A percentile compares a stretch with the other conserved stretches of the same genome.
Evolutionary conservation across 64 coral and sea anemone species (phyloP).

Genomic region (Actinia tenebrosa): DNA sequence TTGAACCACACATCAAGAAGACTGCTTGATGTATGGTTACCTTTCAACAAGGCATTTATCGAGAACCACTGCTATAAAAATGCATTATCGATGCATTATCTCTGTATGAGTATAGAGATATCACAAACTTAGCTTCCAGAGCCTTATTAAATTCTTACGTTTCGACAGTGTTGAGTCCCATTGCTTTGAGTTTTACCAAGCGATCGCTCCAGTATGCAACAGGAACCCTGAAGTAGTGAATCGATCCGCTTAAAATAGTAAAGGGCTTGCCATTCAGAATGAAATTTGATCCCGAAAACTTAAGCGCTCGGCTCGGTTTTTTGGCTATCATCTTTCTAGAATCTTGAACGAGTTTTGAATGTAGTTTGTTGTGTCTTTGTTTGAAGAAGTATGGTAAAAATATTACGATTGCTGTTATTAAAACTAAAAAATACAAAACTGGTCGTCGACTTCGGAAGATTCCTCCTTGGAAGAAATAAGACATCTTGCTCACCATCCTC

Average conservation of each 20-base stretch:
- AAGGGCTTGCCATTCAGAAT: slow-evolving; percentile 37
- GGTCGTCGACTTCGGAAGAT: not conserved
- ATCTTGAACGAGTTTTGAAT: not conserved
- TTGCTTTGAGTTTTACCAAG: slow-evolving; percentile 49
- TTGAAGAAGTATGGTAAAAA: not conserved
- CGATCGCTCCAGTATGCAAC: slow-evolving; percentile 64
- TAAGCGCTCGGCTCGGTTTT: not conserved
- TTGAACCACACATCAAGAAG: no score
- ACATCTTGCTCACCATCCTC: not conserved
- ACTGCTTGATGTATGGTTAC: no score
- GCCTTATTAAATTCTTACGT: slow-evolving; percentile 26
- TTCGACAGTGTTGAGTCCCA: slow-evolving; percentile 64
- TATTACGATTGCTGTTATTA: not conserved
- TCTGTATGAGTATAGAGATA: not conserved
- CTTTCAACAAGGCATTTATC: no score
- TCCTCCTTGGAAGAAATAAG: not conserved
- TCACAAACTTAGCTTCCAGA: not conserved
- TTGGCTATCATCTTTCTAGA: not conserved
- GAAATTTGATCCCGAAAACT: slow-evolving; percentile 29
- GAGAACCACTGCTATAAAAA: not conserved
- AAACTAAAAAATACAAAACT: not conserved
- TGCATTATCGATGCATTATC: not conserved
- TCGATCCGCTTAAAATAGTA: slow-evolving; percentile 44
- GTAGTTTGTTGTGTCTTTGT: not conserved
- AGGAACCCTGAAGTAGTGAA: slow-evolving; percentile 68